Evolutionary conservation across 2,797 vertebrate genomes (phyloP).

Genomic region (Simalia tracyae): DNA sequence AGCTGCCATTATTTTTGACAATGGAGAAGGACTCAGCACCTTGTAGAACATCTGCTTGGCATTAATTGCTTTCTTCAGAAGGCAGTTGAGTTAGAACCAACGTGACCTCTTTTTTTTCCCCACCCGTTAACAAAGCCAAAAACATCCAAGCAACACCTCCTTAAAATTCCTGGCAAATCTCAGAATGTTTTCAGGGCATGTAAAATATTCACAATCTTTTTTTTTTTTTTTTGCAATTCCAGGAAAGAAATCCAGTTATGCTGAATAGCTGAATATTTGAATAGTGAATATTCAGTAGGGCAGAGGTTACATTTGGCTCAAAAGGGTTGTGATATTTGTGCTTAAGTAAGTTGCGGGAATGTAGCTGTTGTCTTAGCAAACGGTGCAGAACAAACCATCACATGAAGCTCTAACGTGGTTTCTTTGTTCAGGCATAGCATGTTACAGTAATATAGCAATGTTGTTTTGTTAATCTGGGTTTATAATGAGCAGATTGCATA

Average conservation of each 20-base stretch:
- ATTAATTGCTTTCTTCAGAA: not conserved
- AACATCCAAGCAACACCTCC: not conserved
- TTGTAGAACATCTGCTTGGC: constrained; percentile 23
- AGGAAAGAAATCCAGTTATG: not conserved
- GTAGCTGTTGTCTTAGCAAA: not conserved
- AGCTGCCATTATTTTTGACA: constrained; percentile 44
- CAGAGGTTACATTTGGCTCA: not conserved
- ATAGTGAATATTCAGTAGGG: not conserved
- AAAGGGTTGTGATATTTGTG: not conserved
- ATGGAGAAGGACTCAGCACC: not conserved
- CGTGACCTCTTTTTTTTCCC: rapidly evolving
- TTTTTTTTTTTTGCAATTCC: not conserved
- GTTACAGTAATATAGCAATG: not conserved
- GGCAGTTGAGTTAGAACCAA: not conserved
- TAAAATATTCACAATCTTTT: not conserved
- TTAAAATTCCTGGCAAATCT: not conserved
- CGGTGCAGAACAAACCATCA: not conserved
- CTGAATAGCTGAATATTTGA: not conserved
- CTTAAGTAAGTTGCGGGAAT: not conserved
- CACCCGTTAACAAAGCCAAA: not conserved
- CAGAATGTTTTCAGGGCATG: not conserved
- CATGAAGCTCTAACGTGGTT: not conserved
- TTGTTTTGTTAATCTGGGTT: not conserved
- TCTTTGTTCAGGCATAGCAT: not conserved
- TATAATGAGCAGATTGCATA: not conserved